Evolutionary conservation across 1,140 invertebrate species (phyloP).

Genomic region (Diachasmimorpha longicaudata): DNA sequence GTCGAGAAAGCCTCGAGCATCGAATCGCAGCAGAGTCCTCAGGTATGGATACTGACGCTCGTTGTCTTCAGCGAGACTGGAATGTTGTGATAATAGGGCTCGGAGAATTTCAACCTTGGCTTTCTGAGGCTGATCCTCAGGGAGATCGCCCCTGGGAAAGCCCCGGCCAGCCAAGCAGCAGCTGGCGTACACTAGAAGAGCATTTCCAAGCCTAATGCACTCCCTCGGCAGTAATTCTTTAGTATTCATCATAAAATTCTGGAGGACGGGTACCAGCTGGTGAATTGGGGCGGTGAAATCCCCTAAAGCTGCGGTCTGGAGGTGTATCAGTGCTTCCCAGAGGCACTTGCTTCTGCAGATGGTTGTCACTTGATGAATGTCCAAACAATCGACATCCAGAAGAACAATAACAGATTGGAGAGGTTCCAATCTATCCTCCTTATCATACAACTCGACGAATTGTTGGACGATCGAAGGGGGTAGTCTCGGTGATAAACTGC

Average conservation of each 20-base stretch:
- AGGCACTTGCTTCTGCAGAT: conserved; percentile 80
- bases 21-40: conserved; percentile 75
- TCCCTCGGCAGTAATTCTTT: conserved; percentile 50
- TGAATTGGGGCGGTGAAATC: conserved; percentile 87
- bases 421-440: conserved; percentile 64
- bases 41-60: conserved; percentile 83
- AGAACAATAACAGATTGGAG: conserved; percentile 84
- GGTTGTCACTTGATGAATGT: conserved; percentile 87
- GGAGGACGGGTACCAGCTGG: conserved; percentile 72
- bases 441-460: conserved; percentile 69
- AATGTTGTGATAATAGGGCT: conserved; percentile 72
- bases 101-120: conserved; percentile 79
- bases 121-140: conserved; percentile 71
- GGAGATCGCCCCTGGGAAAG: conserved; percentile 87
- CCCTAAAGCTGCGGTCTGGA: conserved; percentile 83
- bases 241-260: conserved; percentile 49
- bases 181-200: conserved; percentile 89
- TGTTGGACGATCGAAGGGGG: conserved; percentile 74
- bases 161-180: conserved; percentile 91
- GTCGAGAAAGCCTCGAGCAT: conserved; percentile 89
- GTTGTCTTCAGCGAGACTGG: conserved; percentile 68
- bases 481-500: conserved; percentile 59
- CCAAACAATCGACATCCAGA: conserved; percentile 82
- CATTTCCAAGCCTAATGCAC: conserved; percentile 78
- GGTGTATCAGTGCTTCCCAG: conserved; percentile 87